These are phyloP conservation scores for Cheilosia vernalis DNA, from an alignment of 2,888 invertebrate species.

Conservation along the genomic window DNA sequence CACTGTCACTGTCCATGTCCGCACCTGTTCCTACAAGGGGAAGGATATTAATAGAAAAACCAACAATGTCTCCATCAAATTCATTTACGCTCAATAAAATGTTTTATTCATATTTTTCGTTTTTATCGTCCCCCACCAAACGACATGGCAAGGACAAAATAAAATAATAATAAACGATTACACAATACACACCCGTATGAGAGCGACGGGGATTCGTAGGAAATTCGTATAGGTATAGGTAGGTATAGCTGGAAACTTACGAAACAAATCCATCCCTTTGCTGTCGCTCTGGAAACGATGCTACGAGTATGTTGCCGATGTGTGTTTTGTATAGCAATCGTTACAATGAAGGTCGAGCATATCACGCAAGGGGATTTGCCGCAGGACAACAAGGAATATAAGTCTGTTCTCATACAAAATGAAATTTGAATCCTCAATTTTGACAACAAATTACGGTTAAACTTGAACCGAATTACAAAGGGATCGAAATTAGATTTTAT, in stretches of 20 bases:
- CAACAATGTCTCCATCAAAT: slow-evolving; percentile 60
- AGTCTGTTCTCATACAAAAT: slow-evolving; percentile 67
- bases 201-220: slow-evolving; percentile 37
- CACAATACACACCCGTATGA: slow-evolving; percentile 49
- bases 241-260: slow-evolving; percentile 30
- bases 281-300: slow-evolving; percentile 20
- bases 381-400: slow-evolving; percentile 59
- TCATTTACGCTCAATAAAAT: slow-evolving; percentile 68
- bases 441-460: slow-evolving; percentile 77
- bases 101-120: slow-evolving; percentile 62
- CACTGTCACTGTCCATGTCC: slow-evolving; percentile 23
- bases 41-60: slow-evolving; percentile 22
- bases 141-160: slow-evolving; percentile 7
- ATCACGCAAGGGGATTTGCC: slow-evolving; percentile 54
- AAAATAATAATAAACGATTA: slow-evolving; percentile 50
- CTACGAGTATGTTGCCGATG: slow-evolving; percentile 16
- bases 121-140: slow-evolving; percentile 26
- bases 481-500: slow-evolving; percentile 82
- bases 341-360: slow-evolving; percentile 59
- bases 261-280: slow-evolving; percentile 54
- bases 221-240: slow-evolving; percentile 6
- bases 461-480: slow-evolving; percentile 79
- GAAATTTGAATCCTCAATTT: slow-evolving; percentile 76
- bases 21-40: slow-evolving; percentile 31
- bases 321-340: slow-evolving; percentile 41